These are phyloP conservation scores for Epinephelus coioides DNA, from an alignment of 2,797 vertebrate genomes.

Conservation along the genomic window DNA sequence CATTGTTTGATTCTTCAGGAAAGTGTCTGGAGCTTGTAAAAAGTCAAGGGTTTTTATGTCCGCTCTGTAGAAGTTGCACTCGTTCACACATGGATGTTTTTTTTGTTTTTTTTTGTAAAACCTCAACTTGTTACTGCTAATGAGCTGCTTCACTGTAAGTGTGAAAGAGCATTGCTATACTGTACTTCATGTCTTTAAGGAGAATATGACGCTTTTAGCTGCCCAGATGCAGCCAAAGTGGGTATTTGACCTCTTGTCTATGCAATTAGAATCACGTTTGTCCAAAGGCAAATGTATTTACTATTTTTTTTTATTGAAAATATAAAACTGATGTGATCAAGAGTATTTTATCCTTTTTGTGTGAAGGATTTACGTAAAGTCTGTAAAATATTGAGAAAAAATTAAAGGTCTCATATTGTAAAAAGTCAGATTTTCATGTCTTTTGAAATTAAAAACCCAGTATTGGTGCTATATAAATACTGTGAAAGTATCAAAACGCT, in stretches of 20 bases:
- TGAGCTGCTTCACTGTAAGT: constrained; percentile 20
- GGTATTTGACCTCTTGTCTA: background rate
- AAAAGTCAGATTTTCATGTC: too few relatives aligned
- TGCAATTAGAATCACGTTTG: background rate
- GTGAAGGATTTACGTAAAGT: background rate
- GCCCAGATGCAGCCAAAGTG: background rate
- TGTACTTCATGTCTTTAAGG: background rate
- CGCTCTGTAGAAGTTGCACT: constrained; percentile 21
- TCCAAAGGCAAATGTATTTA: background rate
- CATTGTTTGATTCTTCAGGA: constrained; percentile 40
- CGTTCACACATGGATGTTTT: constrained; percentile 6
- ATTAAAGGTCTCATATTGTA: too few relatives aligned
- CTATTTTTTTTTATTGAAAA: background rate
- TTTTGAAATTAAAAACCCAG: too few relatives aligned
- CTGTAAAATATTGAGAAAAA: background rate
- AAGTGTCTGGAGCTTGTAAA: constrained; percentile 45
- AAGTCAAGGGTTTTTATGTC: constrained; percentile 29
- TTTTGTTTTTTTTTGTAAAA: background rate
- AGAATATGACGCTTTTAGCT: background rate
- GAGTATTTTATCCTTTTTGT: background rate
- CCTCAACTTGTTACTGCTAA: constrained; percentile 1
- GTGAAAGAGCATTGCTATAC: constrained; percentile 1
- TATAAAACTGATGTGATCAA: background rate
- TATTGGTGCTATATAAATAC: too few relatives aligned
- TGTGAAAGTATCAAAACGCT: too few relatives aligned